Conservation (phyloP, 1,140 invertebrate genomes). For the Pseudoatta argentina region DNA sequence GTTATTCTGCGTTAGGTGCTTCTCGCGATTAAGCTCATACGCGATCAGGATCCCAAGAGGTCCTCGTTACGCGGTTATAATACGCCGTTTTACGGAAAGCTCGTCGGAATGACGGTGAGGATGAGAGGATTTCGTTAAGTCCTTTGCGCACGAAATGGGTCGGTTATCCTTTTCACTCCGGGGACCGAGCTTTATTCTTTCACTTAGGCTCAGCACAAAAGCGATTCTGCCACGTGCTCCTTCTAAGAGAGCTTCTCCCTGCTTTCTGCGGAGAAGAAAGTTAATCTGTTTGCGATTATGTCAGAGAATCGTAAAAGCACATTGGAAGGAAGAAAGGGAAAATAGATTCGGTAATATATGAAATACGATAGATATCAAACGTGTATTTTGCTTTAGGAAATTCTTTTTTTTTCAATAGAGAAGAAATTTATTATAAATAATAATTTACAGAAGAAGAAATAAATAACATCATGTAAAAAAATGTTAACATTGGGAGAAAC, state of each 20-base stretch:
- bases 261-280: conserved; percentile 40
- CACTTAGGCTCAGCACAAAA: conserved; percentile 68
- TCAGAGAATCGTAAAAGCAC: conserved; percentile 16
- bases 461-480: background rate
- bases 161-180: conserved; percentile 76
- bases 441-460: background rate
- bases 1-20: conserved; percentile 35
- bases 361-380: background rate
- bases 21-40: conserved; percentile 52
- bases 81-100: conserved; percentile 68
- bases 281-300: conserved; percentile 71
- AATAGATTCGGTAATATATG: background rate
- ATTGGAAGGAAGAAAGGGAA: background rate
- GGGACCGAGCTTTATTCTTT: conserved; percentile 73
- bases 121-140: conserved; percentile 80
- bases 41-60: conserved; percentile 56
- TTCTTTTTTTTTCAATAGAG: background rate
- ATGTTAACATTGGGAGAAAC: background rate
- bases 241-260: conserved; percentile 1
- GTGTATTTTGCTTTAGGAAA: background rate
- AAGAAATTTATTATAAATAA: conserved; percentile 24
- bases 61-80: conserved; percentile 65
- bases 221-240: conserved; percentile 58
- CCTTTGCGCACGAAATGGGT: conserved; percentile 74
- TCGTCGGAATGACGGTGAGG: conserved; percentile 63